A percentile compares a stretch with the other conserved stretches of the same genome.
Conservation (phyloP, 1,140 invertebrate genomes). For the Mylabris phalerata region DNA sequence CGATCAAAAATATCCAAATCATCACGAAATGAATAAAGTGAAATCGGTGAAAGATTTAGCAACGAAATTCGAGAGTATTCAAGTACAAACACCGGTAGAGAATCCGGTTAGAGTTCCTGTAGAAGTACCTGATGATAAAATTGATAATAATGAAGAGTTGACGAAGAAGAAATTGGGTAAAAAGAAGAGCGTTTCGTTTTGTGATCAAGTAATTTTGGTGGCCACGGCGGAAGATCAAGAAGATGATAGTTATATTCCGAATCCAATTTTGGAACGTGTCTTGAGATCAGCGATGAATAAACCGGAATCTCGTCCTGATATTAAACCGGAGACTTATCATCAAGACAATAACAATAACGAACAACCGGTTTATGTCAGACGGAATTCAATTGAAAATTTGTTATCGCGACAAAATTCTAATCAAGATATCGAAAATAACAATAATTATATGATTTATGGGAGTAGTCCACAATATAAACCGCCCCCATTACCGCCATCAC, state of each 20-base stretch:
- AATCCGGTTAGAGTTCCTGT: conserved; percentile 48
- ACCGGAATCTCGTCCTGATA: conserved; percentile 42
- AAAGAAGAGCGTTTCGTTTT: conserved; percentile 91
- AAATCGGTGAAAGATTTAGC: conserved; percentile 70
- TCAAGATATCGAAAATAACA: background rate
- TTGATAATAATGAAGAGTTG: conserved; percentile 10
- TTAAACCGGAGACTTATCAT: too few relatives aligned
- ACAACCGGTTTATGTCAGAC: conserved; percentile 20
- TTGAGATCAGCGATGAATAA: conserved; percentile 73
- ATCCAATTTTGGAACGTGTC: conserved; percentile 82
- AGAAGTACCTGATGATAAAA: conserved; percentile 40
- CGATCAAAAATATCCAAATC: conserved; percentile 18
- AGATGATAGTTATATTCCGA: conserved; percentile 83
- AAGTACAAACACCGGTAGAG: conserved; percentile 49
- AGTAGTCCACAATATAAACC: background rate
- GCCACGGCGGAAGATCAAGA: conserved; percentile 87
- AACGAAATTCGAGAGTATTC: conserved; percentile 70
- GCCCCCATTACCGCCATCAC: too few relatives aligned
- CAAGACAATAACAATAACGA: too few relatives aligned
- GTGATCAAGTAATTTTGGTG: conserved; percentile 85
- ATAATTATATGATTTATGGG: background rate
- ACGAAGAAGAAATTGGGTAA: conserved; percentile 51
- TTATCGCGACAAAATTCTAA: conserved; percentile 10
- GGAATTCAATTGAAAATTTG: conserved; percentile 30
- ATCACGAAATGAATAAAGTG: conserved; percentile 34